A percentile compares a stretch with the other conserved stretches of the same genome.
Conservation (phyloP, 1,140 invertebrate genomes). For the Euura saliciscinereae region DNA sequence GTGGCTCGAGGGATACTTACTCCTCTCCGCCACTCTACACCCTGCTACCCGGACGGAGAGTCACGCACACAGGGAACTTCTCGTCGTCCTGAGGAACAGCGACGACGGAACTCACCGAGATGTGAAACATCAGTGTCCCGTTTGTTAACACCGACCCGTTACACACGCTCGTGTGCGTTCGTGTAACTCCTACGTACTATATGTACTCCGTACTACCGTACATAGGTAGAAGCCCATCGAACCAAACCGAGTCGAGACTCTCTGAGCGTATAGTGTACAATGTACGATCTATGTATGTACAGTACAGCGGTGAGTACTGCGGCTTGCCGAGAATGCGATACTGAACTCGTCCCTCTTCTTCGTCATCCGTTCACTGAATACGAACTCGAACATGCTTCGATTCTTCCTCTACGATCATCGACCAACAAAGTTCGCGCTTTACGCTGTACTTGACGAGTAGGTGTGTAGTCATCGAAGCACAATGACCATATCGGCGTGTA, state of each 20-base stretch:
- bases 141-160: slow-evolving; percentile 57
- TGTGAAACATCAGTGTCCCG: slow-evolving; percentile 61
- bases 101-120: slow-evolving; percentile 47
- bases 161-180: slow-evolving; percentile 48
- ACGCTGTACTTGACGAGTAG: no score
- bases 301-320: not conserved
- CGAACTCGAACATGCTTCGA: no score
- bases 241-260: no score
- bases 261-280: not conserved
- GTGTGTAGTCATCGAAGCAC: no score
- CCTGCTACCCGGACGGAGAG: not conserved
- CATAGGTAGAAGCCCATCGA: not conserved
- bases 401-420: no score
- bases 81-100: slow-evolving; percentile 21
- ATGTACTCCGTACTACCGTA: not conserved
- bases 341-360: no score
- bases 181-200: slow-evolving; percentile 8
- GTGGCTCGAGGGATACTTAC: not conserved
- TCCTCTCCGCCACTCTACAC: not conserved
- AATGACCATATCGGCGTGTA: no score
- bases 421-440: no score
- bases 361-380: no score
- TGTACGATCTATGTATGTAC: not conserved
- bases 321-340: not conserved
- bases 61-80: slow-evolving; percentile 28